A percentile compares a stretch with the other conserved stretches of the same genome.
These are phyloP conservation scores for Drosophila virilis DNA, from an alignment of 1,140 invertebrate genomes.

Conservation along the genomic window DNA sequence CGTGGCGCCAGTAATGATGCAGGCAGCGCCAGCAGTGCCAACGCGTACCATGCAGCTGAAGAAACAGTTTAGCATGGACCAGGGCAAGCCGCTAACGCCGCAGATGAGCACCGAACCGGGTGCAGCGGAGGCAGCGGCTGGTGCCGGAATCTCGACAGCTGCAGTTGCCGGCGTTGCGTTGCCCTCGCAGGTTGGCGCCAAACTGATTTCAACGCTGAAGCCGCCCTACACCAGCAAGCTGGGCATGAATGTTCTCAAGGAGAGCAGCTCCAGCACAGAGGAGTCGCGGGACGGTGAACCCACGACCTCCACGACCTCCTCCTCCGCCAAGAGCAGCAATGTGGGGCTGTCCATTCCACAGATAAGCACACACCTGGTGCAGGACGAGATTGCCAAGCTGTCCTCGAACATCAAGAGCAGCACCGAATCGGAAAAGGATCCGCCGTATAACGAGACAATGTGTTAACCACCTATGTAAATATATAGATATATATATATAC, in stretches of 20 bases:
- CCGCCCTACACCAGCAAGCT: constrained; percentile 67
- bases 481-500: neutral
- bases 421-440: constrained; percentile 84
- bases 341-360: constrained; percentile 68
- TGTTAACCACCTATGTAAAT: constrained; percentile 54
- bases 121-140: constrained; percentile 11
- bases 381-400: constrained; percentile 83
- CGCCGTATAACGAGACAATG: constrained; percentile 84
- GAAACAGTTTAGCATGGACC: constrained; percentile 84
- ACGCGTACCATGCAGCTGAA: constrained; percentile 76
- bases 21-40: constrained; percentile 71
- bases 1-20: constrained; percentile 63
- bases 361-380: constrained; percentile 82
- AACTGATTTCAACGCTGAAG: constrained; percentile 82
- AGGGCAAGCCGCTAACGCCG: constrained; percentile 65
- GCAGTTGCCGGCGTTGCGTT: constrained; percentile 27
- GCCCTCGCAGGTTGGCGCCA: constrained; percentile 62
- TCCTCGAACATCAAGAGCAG: constrained; percentile 84
- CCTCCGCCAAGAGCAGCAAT: constrained; percentile 57
- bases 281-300: constrained; percentile 70
- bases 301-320: constrained; percentile 24
- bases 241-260: constrained; percentile 83
- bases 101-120: constrained; percentile 22
- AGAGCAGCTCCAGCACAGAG: constrained; percentile 83
- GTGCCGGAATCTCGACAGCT: neutral